These are phyloP conservation scores for Notolabrus celidotus DNA, from an alignment of 2,797 vertebrate genomes.

Conservation along the genomic window DNA sequence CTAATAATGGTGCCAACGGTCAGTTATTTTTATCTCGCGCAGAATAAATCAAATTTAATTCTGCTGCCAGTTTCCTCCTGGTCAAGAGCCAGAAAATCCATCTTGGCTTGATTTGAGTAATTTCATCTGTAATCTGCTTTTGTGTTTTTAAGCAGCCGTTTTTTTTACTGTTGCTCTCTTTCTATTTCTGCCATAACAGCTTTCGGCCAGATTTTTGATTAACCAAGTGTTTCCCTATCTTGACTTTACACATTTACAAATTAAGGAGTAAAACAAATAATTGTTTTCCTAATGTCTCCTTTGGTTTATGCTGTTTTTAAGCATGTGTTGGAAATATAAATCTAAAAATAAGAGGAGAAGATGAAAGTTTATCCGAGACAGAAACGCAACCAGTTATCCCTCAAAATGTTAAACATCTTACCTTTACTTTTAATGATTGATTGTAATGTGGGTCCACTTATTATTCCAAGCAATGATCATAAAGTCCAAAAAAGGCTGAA, in stretches of 20 bases:
- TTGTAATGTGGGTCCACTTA: no score
- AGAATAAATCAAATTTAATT: neutral
- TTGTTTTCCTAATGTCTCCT: neutral
- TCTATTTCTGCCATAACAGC: neutral
- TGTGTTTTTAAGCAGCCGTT: neutral
- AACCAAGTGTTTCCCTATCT: neutral
- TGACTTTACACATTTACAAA: neutral
- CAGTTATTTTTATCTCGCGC: neutral
- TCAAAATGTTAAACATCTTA: no score
- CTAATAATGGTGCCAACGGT: neutral
- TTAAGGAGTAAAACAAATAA: no score
- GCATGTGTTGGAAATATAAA: no score
- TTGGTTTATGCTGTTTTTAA: no score
- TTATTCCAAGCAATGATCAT: no score
- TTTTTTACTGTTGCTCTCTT: neutral
- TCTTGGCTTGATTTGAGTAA: neutral
- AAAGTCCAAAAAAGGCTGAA: no score
- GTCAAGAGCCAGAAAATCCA: neutral
- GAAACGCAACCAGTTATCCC: no score
- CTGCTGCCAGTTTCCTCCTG: conserved; percentile 2
- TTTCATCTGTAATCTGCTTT: neutral
- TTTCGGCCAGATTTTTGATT: neutral
- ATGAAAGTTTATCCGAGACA: no score
- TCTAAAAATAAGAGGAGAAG: no score
- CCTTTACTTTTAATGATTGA: no score